Base-by-base conservation (phyloP, 2,113 vertebrate species). In the Notothenia rossii region DNA sequence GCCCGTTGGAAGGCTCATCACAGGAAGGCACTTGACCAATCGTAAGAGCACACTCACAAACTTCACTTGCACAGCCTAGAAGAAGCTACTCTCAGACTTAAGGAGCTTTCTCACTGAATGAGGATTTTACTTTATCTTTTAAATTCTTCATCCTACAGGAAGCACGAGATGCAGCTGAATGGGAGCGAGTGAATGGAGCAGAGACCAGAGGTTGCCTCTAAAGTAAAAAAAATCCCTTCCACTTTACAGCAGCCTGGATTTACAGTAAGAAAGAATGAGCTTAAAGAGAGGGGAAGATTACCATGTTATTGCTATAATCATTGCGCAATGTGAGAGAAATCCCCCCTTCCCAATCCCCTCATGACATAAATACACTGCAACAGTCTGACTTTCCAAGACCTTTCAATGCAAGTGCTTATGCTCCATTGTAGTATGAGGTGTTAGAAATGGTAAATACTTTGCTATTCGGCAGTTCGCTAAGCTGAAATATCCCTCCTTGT, bases 261-360 rank as follows among this genome's bases (percentile, higher is more conserved):
- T 88, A 69, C 55, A 53, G 65, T 11, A 62, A 49, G 61, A 81
- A 66, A 84, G 79, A 86, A 89, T 79, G 56, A 67, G 77, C 79
- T 82, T 86, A 86, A 88, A 79, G 71, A 66, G 76, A 86, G 72
- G 9, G 58, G 59, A 46, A 89, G 87, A 90, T 89, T 91, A 89
- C 86, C 76, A 79, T 87, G 83, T 87, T 91, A 87, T 86, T 91
- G 90, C 80, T 76, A 80, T 86, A 89, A 88, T 88, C 85, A 75
- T 80, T 81, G 78, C 25, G 81, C 86, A 85, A 85, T 77, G 84
- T 85, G 76, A 86, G 79, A 84, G 79, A 89, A 88, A 91, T 86
- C 84, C 78, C 50, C 50, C 55, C 54, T 6, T 48, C 82, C 46
- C 82, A 81, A 77, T 89, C 84, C 84, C 67, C 71, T 81, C 51